Conservation (phyloP, 2,113 vertebrate genomes). For the Thymallus thymallus region DNA sequence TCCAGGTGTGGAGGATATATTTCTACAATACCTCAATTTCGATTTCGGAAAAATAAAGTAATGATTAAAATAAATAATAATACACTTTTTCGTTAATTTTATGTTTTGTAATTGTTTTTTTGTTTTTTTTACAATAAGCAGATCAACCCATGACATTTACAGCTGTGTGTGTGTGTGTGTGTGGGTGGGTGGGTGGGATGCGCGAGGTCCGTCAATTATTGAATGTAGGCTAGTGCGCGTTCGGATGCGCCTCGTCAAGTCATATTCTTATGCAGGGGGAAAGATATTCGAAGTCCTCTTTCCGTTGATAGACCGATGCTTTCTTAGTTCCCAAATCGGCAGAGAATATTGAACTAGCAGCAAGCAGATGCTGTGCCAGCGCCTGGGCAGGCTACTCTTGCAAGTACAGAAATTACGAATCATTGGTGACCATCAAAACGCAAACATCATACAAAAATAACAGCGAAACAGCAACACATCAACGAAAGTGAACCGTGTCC, state of each 20-base stretch:
- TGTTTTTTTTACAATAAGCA: not conserved
- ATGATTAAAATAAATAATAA: not conserved
- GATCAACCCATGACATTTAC: not conserved
- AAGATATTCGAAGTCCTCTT: not conserved
- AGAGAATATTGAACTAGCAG: constrained; percentile 10
- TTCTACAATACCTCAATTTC: not conserved
- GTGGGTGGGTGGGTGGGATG: constrained; percentile 24
- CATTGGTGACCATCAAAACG: constrained; percentile 22
- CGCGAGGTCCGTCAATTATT: constrained; percentile 25
- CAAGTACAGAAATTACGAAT: not conserved
- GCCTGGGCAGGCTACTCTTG: not conserved
- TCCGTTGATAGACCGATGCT: constrained; percentile 1
- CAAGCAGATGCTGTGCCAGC: not conserved
- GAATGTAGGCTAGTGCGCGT: constrained; percentile 8
- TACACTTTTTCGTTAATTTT: not conserved
- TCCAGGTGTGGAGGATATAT: not conserved
- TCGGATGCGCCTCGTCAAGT: constrained; percentile 21
- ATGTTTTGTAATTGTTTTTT: not conserved
- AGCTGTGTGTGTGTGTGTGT: constrained; percentile 8
- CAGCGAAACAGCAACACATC: constrained; percentile 32
- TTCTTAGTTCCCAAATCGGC: constrained; percentile 20
- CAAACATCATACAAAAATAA: constrained; percentile 12
- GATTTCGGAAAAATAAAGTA: not conserved
- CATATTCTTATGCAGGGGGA: not conserved
- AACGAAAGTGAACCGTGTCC: constrained; percentile 21